A percentile compares a stretch with the other conserved stretches of the same genome.
These are phyloP conservation scores for Cetonia aurata DNA, from an alignment of 2,888 invertebrate species.

Conservation along the genomic window DNA sequence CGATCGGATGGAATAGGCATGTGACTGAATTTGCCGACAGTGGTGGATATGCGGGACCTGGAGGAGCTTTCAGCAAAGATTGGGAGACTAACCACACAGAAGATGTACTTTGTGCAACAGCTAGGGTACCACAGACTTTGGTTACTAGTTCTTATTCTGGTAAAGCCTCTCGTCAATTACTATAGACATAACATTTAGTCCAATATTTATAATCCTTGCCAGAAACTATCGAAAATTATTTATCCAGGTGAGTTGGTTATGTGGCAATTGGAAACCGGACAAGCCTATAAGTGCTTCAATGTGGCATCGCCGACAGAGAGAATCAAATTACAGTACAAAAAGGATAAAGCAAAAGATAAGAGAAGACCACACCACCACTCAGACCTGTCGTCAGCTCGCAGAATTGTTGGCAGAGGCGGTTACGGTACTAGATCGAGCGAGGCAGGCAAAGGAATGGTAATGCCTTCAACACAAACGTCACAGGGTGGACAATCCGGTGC, in stretches of 20 bases:
- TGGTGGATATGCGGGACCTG: conserved; percentile 68
- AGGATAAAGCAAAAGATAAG: conserved; percentile 51
- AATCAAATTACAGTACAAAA: conserved; percentile 71
- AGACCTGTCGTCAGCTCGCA: not conserved
- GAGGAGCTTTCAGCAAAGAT: conserved; percentile 68
- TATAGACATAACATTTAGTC: not conserved
- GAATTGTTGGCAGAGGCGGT: conserved; percentile 12
- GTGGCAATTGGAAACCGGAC: conserved; percentile 87
- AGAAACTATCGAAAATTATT: not conserved
- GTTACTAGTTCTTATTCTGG: conserved; percentile 80
- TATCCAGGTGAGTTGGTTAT: conserved; percentile 78
- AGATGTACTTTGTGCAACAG: conserved; percentile 80
- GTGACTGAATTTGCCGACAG: conserved; percentile 77
- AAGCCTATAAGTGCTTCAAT: conserved; percentile 66
- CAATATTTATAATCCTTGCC: not conserved
- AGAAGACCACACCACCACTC: not conserved
- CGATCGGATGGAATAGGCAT: conserved; percentile 83
- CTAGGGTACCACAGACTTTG: conserved; percentile 75
- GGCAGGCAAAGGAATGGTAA: not conserved
- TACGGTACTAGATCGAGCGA: conserved; percentile 53
- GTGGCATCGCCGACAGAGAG: conserved; percentile 55
- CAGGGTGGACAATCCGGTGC: not conserved
- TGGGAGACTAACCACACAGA: conserved; percentile 82
- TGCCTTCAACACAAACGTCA: conserved; percentile 2
- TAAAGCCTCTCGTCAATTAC: not conserved